Evolutionary conservation across 2,113 vertebrate species (phyloP).

Genomic region (Marmota flaviventris): DNA sequence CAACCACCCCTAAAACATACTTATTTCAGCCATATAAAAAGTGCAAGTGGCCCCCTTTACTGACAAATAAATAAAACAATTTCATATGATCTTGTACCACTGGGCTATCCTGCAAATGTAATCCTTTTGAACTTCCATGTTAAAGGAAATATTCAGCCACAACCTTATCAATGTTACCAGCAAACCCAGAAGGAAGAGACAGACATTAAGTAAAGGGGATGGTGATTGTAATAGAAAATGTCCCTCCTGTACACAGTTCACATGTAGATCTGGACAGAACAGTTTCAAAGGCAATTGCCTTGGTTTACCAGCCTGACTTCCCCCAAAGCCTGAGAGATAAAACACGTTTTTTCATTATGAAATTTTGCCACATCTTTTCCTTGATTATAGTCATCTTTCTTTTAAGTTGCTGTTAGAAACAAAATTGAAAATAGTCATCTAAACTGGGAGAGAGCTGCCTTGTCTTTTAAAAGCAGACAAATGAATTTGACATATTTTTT

Average conservation of each 20-base stretch:
- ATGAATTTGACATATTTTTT: slow-evolving; percentile 65
- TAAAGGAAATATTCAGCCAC: slow-evolving; percentile 70
- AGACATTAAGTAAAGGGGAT: background rate
- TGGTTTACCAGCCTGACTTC: slow-evolving; percentile 74
- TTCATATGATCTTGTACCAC: slow-evolving; percentile 51
- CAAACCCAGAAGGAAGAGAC: background rate
- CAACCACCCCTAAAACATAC: slow-evolving; percentile 78
- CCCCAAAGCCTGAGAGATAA: slow-evolving; percentile 66
- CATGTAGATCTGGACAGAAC: slow-evolving; percentile 16
- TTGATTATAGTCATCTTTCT: slow-evolving; percentile 70
- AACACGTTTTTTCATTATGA: slow-evolving; percentile 79
- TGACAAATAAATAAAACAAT: slow-evolving; percentile 74
- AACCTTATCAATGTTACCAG: slow-evolving; percentile 65
- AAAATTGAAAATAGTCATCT: slow-evolving; percentile 60
- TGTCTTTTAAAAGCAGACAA: slow-evolving; percentile 60
- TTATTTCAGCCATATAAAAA: slow-evolving; percentile 73
- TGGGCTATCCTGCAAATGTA: slow-evolving; percentile 67
- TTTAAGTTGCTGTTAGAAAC: slow-evolving; percentile 75
- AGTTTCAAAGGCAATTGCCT: slow-evolving; percentile 76
- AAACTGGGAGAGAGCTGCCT: slow-evolving; percentile 35
- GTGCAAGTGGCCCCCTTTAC: slow-evolving; percentile 59
- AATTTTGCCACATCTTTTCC: slow-evolving; percentile 74
- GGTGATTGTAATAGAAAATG: background rate
- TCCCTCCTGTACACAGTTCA: background rate
- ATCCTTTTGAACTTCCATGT: slow-evolving; percentile 42